Base-by-base conservation (phyloP, 2,888 invertebrate genomes). In the Volucella zonaria region DNA sequence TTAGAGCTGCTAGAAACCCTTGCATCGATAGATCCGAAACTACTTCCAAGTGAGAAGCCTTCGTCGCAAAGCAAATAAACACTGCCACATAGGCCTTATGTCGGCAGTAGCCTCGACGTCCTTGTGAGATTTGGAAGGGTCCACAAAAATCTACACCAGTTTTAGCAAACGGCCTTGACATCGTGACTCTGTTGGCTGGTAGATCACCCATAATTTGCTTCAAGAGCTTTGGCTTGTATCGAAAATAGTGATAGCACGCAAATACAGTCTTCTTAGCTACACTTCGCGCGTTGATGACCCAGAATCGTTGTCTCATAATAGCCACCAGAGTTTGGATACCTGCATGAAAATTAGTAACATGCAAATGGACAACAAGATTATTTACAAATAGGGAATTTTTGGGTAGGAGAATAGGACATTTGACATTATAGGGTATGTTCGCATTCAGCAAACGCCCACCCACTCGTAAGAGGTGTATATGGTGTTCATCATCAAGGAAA, bases 261-360 rank as follows among this genome's bases (percentile, higher is more conserved):
- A 38, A 42, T 11, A 64, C 64, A 6, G n/a, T 23, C 38, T 51
- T 64, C 14, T 66, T 52, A 8, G n/a, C n/a, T 14, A 81, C 4
- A 52, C 58, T 67, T 51, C 70, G 52, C 23, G 56, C 47, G 49
- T 66, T 80, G 40, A 80, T 75, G 43, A 82, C 61, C 83, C 86
- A 87, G 64, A 85, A 86, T n/a, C 51, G 47, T 18, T 77, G 64
- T 11, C 81, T 61, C 15, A 75, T 59, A 11, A 85, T 66, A 0
- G 81, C 79, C 9, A 83, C 70, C 49, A 87, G n/a, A 11, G 82
- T 56, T 38, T 82, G 82, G 9, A 79, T 47, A 52, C 77, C 86
- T 62, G 76, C 86, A 31, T 87, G 82, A 68, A 75, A 86, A 14
- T 86, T 87, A 15, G 18, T 73, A 8, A 68, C n/a, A 45, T 86